A percentile compares a stretch with the other conserved stretches of the same genome.
Conservation (phyloP, 1,140 invertebrate genomes). For the Heliconius eleuchia region DNA sequence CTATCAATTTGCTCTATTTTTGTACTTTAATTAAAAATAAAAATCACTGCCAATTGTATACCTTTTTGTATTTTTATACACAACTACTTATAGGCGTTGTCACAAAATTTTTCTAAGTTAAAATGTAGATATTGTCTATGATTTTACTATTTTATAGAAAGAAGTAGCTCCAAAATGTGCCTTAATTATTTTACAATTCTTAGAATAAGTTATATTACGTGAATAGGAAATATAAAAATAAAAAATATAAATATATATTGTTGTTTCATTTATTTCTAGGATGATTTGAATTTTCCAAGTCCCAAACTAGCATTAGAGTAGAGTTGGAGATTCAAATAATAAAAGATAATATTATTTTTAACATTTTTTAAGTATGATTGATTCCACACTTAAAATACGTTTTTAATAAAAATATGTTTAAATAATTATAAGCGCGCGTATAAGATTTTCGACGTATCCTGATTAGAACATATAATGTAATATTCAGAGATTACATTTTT, state of each 20-base stretch:
- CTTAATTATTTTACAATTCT: slow-evolving; percentile 72
- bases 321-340: too few relatives aligned
- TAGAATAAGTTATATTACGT: slow-evolving; percentile 66
- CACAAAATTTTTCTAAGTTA: slow-evolving; percentile 9
- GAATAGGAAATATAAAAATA: slow-evolving; percentile 44
- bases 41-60: slow-evolving; percentile 37
- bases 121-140: slow-evolving; percentile 29
- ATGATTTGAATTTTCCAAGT: too few relatives aligned
- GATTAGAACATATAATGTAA: too few relatives aligned
- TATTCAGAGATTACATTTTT: too few relatives aligned
- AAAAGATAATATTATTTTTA: too few relatives aligned
- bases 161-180: slow-evolving; percentile 58
- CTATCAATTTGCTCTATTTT: slow-evolving; percentile 24
- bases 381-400: too few relatives aligned
- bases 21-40: slow-evolving; percentile 20
- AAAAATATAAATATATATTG: slow-evolving; percentile 43
- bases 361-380: too few relatives aligned
- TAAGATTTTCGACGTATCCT: too few relatives aligned
- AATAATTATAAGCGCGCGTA: too few relatives aligned
- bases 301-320: too few relatives aligned
- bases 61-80: slow-evolving; percentile 22
- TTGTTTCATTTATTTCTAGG: slow-evolving; percentile 23
- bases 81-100: slow-evolving; percentile 7
- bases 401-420: too few relatives aligned
- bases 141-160: slow-evolving; percentile 30